Evolutionary conservation across 2,888 invertebrate species (phyloP), one percentile per base, ranked within the genome.

Genomic region (Didymodactylos carnosus): DNA sequence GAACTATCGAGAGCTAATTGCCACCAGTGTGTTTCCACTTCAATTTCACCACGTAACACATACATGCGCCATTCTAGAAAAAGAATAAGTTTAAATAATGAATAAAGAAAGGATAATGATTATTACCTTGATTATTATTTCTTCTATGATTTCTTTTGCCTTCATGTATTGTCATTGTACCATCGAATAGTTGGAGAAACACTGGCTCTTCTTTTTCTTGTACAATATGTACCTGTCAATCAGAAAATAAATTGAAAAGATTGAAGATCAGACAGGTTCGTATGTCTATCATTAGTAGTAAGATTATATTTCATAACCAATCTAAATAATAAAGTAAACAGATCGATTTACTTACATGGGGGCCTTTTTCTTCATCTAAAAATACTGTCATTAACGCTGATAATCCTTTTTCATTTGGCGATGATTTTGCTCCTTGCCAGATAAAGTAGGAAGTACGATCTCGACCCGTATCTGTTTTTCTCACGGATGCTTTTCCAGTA

Each of bases 371-470:
- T 78, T 88, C 89, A 81, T 94, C 92, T 77, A 94, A 81, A 81
- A 93, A 92, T 0, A 94, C 89, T 0, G 94, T 93, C 73, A 93
- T 86, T 51, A 94, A 85, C 0, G 94, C 94, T 0, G 93, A 92
- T 0, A 92, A 89, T 5, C 94, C 94, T 83, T 94, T 92, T 80
- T 94, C 93, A 80, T 91, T 92, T 19, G 91, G 88, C 7, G 90
- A 89, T 0, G 94, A 91, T 75, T 89, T 87, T 78, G 86, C 87
- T 0, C 94, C 94, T 83, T 94, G 93, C 94, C 94, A 94, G 81
- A 91, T 92, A 85, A 94, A 94, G 83, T 93, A 94, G 0, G 90
- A 90, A 80, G 90, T 90, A 19, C 93, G 86, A 80, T 93, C 91
- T 29, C 94, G 86, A 0, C 94, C 94, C 3, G 80, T 79, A 27